A percentile compares a stretch with the other conserved stretches of the same genome.
phyloP scores from a whole-genome alignment of 2,797 vertebrate genomes.

The Gouania willdenowi region DNA sequence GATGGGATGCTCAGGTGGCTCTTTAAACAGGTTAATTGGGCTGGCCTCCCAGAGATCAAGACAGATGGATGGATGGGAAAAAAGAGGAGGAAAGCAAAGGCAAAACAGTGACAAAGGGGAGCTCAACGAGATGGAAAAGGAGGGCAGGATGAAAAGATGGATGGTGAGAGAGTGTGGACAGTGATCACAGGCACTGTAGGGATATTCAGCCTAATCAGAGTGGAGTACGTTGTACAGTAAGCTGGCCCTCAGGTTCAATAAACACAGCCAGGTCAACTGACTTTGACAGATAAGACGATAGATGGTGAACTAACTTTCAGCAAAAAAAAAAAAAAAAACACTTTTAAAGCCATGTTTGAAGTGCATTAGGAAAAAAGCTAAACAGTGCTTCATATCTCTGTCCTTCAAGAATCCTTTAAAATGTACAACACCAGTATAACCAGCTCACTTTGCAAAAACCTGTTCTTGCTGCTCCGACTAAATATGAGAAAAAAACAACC shows the following conservation, averaged over 20 bases:
- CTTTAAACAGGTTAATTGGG: conserved; percentile 79
- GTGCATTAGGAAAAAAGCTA: conserved; percentile 22
- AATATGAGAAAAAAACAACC: too few species aligned
- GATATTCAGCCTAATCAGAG: conserved; percentile 55
- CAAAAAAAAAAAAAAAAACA: conserved; percentile 25
- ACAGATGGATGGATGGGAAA: conserved; percentile 63
- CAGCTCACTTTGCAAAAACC: neutral
- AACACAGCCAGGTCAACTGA: conserved; percentile 37
- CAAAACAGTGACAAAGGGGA: conserved; percentile 64
- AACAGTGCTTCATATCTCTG: conserved; percentile 18
- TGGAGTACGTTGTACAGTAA: conserved; percentile 27
- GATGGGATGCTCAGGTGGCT: conserved; percentile 71
- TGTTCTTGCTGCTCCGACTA: too few species aligned
- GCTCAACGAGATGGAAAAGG: conserved; percentile 41
- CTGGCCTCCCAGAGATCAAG: conserved; percentile 57
- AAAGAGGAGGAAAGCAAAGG: conserved; percentile 33
- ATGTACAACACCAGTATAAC: conserved; percentile 5
- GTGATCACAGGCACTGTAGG: conserved; percentile 50
- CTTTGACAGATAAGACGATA: conserved; percentile 30
- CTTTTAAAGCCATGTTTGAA: conserved; percentile 36
- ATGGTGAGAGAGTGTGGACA: conserved; percentile 41
- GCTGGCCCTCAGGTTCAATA: conserved; percentile 29
- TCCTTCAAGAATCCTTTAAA: conserved; percentile 14
- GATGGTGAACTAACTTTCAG: conserved; percentile 35
- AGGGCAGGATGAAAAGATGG: conserved; percentile 35